These are phyloP conservation scores for Drosophila pruinosa DNA, from an alignment of 1,140 invertebrate genomes.

Conservation along the genomic window DNA sequence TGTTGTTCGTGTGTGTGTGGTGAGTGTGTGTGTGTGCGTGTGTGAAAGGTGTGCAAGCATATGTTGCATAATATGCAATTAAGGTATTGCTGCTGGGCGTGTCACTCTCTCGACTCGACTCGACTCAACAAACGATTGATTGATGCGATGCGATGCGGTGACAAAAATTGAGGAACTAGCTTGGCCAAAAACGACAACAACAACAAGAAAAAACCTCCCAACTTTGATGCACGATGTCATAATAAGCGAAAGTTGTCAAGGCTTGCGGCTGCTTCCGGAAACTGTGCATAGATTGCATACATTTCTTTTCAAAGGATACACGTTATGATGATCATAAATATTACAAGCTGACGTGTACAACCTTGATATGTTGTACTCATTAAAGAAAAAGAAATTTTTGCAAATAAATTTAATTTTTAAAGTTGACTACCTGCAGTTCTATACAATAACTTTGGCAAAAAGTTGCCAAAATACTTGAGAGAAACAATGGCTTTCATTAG, in stretches of 20 bases:
- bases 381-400: too few species aligned
- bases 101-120: neutral
- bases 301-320: too few species aligned
- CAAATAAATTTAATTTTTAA: too few species aligned
- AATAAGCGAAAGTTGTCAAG: conserved; percentile 22
- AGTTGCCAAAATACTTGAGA: too few species aligned
- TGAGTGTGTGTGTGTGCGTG: conserved; percentile 6
- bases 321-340: too few species aligned
- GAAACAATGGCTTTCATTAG: too few species aligned
- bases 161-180: conserved; percentile 29
- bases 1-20: neutral
- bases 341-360: too few species aligned
- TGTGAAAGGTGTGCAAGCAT: conserved; percentile 16
- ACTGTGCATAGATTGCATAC: too few species aligned
- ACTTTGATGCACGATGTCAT: conserved; percentile 5
- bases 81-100: conserved; percentile 5
- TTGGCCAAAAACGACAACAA: neutral
- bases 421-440: too few species aligned
- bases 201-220: neutral
- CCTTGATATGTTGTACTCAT: too few species aligned
- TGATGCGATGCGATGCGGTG: conserved; percentile 3
- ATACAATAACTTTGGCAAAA: too few species aligned
- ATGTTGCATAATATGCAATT: conserved; percentile 55
- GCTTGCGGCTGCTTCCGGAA: neutral
- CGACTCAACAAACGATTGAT: conserved; percentile 21